Evolutionary conservation across 2,888 invertebrate genomes (phyloP).

Genomic region (Sthenelais limicola): DNA sequence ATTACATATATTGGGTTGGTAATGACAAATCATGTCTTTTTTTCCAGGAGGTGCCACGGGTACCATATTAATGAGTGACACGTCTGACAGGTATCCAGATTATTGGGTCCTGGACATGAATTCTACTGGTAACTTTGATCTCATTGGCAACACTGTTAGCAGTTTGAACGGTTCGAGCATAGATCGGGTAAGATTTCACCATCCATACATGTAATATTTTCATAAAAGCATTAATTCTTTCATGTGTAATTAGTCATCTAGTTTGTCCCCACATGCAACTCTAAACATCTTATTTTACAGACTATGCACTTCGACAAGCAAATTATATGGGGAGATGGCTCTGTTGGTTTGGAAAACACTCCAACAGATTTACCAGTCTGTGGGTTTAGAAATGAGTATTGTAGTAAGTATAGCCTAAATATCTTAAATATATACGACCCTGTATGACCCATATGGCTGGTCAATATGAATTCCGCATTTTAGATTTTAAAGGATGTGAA

Average conservation of each 20-base stretch:
- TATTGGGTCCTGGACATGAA: conserved; percentile 47
- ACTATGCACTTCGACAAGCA: not conserved
- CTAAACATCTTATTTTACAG: not conserved
- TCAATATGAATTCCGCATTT: too few relatives aligned
- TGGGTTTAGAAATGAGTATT: conserved; percentile 60
- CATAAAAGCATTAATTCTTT: not conserved
- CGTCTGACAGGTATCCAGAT: conserved; percentile 47
- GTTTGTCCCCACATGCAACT: not conserved
- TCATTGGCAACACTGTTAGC: conserved; percentile 19
- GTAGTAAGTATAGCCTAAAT: too few relatives aligned
- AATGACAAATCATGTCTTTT: too few relatives aligned
- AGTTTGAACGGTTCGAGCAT: conserved; percentile 3
- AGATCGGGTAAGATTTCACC: conserved; percentile 5
- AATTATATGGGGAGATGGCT: conserved; percentile 61
- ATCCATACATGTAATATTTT: not conserved
- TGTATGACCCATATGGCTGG: too few relatives aligned
- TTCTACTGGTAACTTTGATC: conserved; percentile 16
- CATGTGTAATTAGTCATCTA: not conserved
- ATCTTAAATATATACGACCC: too few relatives aligned
- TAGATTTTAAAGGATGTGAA: too few relatives aligned
- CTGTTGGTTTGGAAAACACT: conserved; percentile 51
- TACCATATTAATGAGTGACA: conserved; percentile 46
- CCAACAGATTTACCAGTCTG: conserved; percentile 60
- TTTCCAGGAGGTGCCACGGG: conserved; percentile 50
- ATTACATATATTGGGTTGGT: too few relatives aligned